Percentiles rank a stretch among this genome's conserved stretches.
Evolutionary conservation across 2,888 invertebrate species (phyloP).

Genomic region (Napeogenes sylphis): DNA sequence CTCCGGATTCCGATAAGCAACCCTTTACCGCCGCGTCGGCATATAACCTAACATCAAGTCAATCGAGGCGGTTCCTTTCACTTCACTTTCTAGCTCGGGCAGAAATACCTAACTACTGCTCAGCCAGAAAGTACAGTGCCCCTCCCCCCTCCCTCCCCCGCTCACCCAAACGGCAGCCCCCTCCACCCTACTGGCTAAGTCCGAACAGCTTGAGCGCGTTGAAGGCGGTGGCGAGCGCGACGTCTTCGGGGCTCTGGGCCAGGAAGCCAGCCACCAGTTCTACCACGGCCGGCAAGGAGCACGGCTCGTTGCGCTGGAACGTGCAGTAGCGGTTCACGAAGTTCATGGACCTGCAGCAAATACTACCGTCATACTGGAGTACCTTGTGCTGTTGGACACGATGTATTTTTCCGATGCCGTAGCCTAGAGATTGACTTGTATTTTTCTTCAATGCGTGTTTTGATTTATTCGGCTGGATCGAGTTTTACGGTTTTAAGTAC

Average conservation of each 20-base stretch:
- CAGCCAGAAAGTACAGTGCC: too few relatives aligned
- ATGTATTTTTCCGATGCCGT: too few relatives aligned
- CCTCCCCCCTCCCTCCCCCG: neutral
- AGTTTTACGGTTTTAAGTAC: too few relatives aligned
- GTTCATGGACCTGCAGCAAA: slow-evolving; percentile 81
- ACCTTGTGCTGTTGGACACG: neutral
- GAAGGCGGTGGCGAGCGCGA: slow-evolving; percentile 92
- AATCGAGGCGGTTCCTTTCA: too few relatives aligned
- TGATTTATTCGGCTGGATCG: too few relatives aligned
- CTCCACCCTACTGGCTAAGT: slow-evolving; percentile 80
- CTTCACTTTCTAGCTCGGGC: too few relatives aligned
- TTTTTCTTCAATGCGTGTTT: too few relatives aligned
- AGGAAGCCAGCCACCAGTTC: slow-evolving; percentile 97
- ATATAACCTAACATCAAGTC: too few relatives aligned
- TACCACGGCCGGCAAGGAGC: slow-evolving; percentile 93
- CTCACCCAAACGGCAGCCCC: neutral
- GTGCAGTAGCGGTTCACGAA: slow-evolving; percentile 94
- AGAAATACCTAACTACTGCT: too few relatives aligned
- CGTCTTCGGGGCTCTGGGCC: slow-evolving; percentile 90
- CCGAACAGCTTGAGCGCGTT: slow-evolving; percentile 95
- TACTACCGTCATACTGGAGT: neutral
- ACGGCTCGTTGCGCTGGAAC: slow-evolving; percentile 97
- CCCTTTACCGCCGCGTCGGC: too few relatives aligned
- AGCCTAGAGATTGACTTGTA: too few relatives aligned
- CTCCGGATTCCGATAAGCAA: too few relatives aligned